Percentiles rank a stretch among this genome's conserved stretches.
Evolutionary conservation across 2,888 invertebrate genomes (phyloP).

Genomic region (Sinohyriopsis cumingii): DNA sequence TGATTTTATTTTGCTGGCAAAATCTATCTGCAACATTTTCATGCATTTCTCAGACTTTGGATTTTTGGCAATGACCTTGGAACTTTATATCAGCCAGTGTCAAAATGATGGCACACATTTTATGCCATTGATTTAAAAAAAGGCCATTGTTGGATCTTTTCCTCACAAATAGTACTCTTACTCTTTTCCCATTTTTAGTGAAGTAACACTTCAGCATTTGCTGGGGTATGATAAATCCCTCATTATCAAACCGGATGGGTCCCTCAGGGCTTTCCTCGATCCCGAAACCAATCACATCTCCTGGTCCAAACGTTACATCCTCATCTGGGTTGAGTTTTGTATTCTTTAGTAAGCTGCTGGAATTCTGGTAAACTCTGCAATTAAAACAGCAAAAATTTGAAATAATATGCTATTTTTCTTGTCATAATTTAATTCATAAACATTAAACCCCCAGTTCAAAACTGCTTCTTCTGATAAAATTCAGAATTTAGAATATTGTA

Average conservation of each 20-base stretch:
- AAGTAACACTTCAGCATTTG: conserved; percentile 50
- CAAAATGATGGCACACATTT: too few relatives aligned
- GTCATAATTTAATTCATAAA: too few relatives aligned
- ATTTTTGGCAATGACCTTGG: too few relatives aligned
- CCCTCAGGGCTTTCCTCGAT: conserved; percentile 17
- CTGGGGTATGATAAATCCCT: conserved; percentile 45
- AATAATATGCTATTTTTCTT: neutral
- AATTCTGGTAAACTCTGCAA: conserved; percentile 40
- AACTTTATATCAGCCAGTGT: too few relatives aligned
- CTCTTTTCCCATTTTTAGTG: conserved; percentile 46
- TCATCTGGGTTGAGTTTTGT: neutral
- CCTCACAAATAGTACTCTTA: conserved; percentile 17
- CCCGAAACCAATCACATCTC: conserved; percentile 31
- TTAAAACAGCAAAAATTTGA: neutral
- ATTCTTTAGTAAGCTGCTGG: conserved; percentile 12
- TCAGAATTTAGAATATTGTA: too few relatives aligned
- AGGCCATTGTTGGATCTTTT: neutral
- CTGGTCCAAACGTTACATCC: conserved; percentile 11
- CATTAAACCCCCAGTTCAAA: too few relatives aligned
- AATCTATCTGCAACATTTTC: too few relatives aligned
- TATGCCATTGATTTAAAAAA: too few relatives aligned
- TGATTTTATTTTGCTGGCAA: too few relatives aligned
- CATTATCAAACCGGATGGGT: conserved; percentile 36
- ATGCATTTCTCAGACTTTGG: too few relatives aligned
- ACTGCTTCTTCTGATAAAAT: neutral